Conservation (phyloP, 2,888 invertebrate genomes). For the Geophilus truncorum region DNA sequence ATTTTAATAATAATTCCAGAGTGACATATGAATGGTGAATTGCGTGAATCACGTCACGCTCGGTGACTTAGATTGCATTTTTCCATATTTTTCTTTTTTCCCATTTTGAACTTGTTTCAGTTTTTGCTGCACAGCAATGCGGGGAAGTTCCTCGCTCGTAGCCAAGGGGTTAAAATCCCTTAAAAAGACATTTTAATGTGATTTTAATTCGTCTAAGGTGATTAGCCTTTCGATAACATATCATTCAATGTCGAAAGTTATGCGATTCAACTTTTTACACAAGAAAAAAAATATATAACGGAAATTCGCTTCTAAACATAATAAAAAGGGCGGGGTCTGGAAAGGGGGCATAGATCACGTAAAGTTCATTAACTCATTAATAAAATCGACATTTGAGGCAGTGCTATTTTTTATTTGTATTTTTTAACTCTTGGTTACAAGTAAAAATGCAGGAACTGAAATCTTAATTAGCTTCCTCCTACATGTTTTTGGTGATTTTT, state of each 20-base stretch:
- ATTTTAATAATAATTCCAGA: not conserved
- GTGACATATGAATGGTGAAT: not conserved
- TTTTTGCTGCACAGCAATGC: not conserved
- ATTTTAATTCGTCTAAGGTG: not conserved
- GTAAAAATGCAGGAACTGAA: too few relatives aligned
- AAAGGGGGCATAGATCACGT: not conserved
- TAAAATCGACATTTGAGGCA: not conserved
- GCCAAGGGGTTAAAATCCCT: not conserved
- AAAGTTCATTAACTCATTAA: not conserved
- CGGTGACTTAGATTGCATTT: not conserved
- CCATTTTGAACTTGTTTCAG: not conserved
- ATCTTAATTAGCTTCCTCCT: not conserved
- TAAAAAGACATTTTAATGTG: not conserved
- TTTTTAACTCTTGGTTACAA: too few relatives aligned
- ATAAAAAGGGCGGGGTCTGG: not conserved
- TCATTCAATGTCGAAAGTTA: not conserved
- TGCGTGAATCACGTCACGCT: not conserved
- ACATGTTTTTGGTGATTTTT: not conserved
- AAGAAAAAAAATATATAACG: not conserved
- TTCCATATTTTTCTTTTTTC: not conserved
- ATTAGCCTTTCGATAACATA: not conserved
- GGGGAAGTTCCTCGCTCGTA: not conserved
- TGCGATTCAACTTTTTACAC: not conserved
- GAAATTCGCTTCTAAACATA: not conserved
- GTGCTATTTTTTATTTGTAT: too few relatives aligned